Percentiles rank a stretch among this genome's conserved stretches.
Evolutionary conservation across 2,113 vertebrate genomes (phyloP).

Genomic region (Ancistrus triradiatus): DNA sequence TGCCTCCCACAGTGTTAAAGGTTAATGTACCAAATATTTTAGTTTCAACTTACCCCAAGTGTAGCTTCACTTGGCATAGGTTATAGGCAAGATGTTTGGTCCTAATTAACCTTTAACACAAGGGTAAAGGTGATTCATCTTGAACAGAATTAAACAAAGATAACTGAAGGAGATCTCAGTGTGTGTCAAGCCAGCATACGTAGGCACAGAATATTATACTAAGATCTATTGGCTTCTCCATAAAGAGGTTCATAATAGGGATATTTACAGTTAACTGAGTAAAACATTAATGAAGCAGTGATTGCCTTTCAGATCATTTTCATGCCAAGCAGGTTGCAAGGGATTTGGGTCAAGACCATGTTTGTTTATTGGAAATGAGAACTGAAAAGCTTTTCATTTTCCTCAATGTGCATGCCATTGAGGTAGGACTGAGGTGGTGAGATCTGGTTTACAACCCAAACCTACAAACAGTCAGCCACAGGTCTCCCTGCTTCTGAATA

Average conservation of each 20-base stretch:
- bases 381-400: constrained; percentile 74
- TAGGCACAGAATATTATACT: neutral
- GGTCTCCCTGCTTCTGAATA: neutral
- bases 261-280: neutral
- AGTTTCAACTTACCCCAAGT: neutral
- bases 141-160: neutral
- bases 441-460: constrained; percentile 74
- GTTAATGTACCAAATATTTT: neutral
- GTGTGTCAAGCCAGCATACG: constrained; percentile 29
- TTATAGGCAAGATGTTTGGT: neutral
- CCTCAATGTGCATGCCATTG: constrained; percentile 91
- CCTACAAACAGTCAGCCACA: constrained; percentile 28
- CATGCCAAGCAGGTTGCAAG: constrained; percentile 90
- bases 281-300: neutral
- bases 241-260: too few relatives aligned
- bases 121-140: neutral
- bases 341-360: constrained; percentile 81
- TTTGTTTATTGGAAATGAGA: constrained; percentile 75
- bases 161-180: neutral
- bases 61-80: neutral
- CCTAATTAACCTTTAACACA: too few relatives aligned
- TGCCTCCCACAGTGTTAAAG: neutral
- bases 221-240: too few relatives aligned
- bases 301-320: constrained; percentile 74
- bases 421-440: constrained; percentile 80